Evolutionary conservation across 2,888 invertebrate genomes (phyloP), one percentile per base, ranked within the genome.

Genomic region (Calephelis perditalis): DNA sequence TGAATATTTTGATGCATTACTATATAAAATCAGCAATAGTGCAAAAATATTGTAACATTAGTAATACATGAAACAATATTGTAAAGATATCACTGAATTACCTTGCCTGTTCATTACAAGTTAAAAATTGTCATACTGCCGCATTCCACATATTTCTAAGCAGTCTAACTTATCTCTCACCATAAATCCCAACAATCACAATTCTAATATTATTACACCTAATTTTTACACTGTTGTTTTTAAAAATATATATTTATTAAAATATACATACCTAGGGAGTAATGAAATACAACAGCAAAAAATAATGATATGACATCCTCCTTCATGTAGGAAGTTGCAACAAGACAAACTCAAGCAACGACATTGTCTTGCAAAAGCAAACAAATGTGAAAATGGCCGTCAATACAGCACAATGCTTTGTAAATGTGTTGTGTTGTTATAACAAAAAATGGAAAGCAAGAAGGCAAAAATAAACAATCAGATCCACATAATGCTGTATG

Each of bases 221-320:
- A 77, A 77, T 71, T 74, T 77, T 82, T 54, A 54, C 85, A 86
- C 84, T 81, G 72, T 77, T 78, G 74, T 77, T 77, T 76, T 74
- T 81, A 83, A 77, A 83, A 82, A 81, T 79, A 75, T 78, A 80
- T 78, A 65, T 66, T 74, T 77, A 71, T 64, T 35, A 52, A 54
- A 35, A 54, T 35, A 36, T n/a, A 36, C 40, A 40, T 36, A 40
- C 40, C 26, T 61, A 6, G n/a, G 36, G 52, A 35, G 52, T 36
- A 54, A 54, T 54, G 36, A 36, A 54, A 54, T 54, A 54, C 35
- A 35, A 54, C 44, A 36, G 11, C 55, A 62, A 56, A 36, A 37
- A 37, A 43, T 12, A 59, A 52, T 43, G 54, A 59, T 59, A 55
- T 55, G 54, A 59, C 59, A 59, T 37, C 15, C 12, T 54, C 45